A percentile compares a stretch with the other conserved stretches of the same genome.
phyloP scores from a whole-genome alignment of 1,140 invertebrate species.

The Melipona quadrifasciata region DNA sequence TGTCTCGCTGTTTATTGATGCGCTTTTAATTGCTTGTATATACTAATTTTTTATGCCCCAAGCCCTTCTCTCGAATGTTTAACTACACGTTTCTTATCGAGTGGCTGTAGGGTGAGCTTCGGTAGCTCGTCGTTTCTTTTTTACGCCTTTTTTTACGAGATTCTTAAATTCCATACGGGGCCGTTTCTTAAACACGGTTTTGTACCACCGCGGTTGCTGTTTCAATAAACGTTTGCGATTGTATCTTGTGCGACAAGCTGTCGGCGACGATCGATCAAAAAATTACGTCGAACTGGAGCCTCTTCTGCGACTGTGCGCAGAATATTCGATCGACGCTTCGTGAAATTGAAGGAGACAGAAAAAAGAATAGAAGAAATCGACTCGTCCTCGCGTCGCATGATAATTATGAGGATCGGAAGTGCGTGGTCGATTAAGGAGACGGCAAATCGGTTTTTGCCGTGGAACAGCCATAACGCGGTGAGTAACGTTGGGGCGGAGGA shows the following conservation, averaged over 20 bases:
- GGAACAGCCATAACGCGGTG: slow-evolving; percentile 72
- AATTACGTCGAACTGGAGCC: neutral
- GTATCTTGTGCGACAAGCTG: neutral
- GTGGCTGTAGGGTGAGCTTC: neutral
- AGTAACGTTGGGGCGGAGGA: slow-evolving; percentile 74
- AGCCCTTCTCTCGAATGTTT: neutral
- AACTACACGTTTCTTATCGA: neutral
- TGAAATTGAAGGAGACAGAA: neutral
- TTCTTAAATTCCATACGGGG: neutral
- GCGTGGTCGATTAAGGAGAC: slow-evolving; percentile 41
- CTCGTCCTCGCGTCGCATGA: slow-evolving; percentile 27
- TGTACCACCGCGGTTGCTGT: neutral
- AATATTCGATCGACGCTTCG: neutral
- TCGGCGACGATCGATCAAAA: neutral
- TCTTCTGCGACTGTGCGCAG: neutral
- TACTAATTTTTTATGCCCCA: too few species aligned
- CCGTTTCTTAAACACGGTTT: too few species aligned
- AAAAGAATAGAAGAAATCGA: neutral
- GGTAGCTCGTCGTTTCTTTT: neutral
- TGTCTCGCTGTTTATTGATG: neutral
- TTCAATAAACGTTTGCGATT: neutral
- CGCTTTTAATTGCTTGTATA: neutral
- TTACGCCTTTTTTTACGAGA: neutral
- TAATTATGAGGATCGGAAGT: slow-evolving; percentile 56
- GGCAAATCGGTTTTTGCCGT: slow-evolving; percentile 64